Conservation (phyloP, 2,888 invertebrate species). For the Suillia variegata region DNA sequence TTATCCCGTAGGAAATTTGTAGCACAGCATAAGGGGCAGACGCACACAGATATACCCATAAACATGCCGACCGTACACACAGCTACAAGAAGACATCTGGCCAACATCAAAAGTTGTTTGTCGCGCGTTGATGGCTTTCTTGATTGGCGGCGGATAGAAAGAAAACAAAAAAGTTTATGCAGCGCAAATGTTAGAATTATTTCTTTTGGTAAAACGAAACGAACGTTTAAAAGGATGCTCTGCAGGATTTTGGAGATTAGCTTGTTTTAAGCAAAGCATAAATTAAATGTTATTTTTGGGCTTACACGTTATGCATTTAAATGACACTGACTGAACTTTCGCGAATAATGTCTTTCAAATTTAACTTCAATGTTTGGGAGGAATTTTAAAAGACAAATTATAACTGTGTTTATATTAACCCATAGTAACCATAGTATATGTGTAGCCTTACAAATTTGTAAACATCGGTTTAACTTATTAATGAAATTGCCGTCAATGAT, state of each 20-base stretch:
- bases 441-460: no score
- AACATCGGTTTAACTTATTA: no score
- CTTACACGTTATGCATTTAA: no score
- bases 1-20: conserved; percentile 1
- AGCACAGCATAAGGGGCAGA: conserved; percentile 35
- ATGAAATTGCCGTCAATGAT: no score
- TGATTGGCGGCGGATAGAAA: conserved; percentile 36
- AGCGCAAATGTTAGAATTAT: not conserved
- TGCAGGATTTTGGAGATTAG: not conserved
- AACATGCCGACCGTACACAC: not conserved
- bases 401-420: no score
- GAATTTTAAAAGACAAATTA: no score
- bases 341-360: no score
- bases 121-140: conserved; percentile 47
- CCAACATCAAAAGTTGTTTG: conserved; percentile 44
- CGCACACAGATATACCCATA: conserved; percentile 35
- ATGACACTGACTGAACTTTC: no score
- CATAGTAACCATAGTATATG: no score
- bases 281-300: no score
- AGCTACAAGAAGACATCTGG: conserved; percentile 14
- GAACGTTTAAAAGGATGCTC: not conserved
- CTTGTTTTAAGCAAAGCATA: no score
- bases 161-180: not conserved
- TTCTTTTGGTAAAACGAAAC: conserved; percentile 12
- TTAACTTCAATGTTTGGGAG: no score